Base-by-base conservation (phyloP, 2,888 invertebrate species). In the Diadegma fenestrale region DNA sequence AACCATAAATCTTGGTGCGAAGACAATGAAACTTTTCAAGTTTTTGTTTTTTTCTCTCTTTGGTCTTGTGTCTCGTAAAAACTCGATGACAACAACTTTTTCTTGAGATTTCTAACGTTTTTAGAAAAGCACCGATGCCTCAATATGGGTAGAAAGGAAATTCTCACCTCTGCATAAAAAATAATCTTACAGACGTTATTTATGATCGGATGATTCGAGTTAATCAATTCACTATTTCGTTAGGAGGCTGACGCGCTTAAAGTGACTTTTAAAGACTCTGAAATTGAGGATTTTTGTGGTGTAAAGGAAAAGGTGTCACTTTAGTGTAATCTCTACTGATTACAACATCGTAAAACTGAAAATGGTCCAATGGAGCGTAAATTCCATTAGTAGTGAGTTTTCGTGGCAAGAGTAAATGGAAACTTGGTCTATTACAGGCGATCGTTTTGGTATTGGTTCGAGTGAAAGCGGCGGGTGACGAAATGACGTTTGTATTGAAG, bases 91-190 rank as follows among this genome's bases (percentile, higher is more conserved):
- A 14, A 58, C 2, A n/a, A n/a, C 17, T 51, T 51, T 51, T 58
- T 54, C 5, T 10, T 37, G 8, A 37, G 37, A 37, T 37, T 54
- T 54, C 6, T 54, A 54, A 54, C 54, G 54, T 10, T 54, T 19
- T 8, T 0, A 54, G 10, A 22, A 54, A 54, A 19, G 19, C 10
- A 48, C 0, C n/a, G 48, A 48, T 22, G 45, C 64, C 66, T 75
- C 54, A 77, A 43, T n/a, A n/a, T 58, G 82, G 63, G 26, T 41
- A 22, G 12, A 51, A 19, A 80, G 6, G 77, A 89, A 41, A 86
- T 89, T 90, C 89, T 89, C 86, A 90, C 89, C 82, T 83, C 82
- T 87, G 88, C 87, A 88, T 88, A 79, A 86, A 90, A 90, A 91
- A 64, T 88, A 83, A 80, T 76, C 72, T 66, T 54, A 30, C 43